Conservation (phyloP, 2,888 invertebrate genomes). For the Auanema sp. region DNA sequence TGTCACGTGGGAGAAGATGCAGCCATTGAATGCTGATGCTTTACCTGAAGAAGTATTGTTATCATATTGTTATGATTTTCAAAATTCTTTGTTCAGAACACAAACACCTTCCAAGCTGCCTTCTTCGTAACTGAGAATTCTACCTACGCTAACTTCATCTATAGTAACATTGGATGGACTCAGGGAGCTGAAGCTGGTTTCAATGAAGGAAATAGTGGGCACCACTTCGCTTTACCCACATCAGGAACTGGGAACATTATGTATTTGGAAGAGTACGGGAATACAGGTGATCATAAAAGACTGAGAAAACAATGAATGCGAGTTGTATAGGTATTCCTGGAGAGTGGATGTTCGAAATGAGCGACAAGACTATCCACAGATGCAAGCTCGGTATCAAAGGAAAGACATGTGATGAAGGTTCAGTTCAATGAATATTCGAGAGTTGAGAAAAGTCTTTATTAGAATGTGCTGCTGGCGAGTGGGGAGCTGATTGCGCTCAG, state of each 20-base stretch:
- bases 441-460: slow-evolving; percentile 15
- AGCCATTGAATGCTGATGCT: slow-evolving; percentile 53
- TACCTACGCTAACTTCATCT: slow-evolving; percentile 63
- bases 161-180: slow-evolving; percentile 64
- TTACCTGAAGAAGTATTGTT: slow-evolving; percentile 49
- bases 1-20: slow-evolving; percentile 64
- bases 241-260: slow-evolving; percentile 63
- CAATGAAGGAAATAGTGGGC: slow-evolving; percentile 54
- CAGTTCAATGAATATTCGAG: neutral
- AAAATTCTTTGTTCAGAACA: slow-evolving; percentile 44
- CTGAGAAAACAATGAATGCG: neutral
- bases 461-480: slow-evolving; percentile 60
- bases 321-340: slow-evolving; percentile 51
- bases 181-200: slow-evolving; percentile 64
- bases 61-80: neutral
- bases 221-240: slow-evolving; percentile 56
- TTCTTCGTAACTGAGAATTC: slow-evolving; percentile 61
- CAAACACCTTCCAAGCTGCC: slow-evolving; percentile 64
- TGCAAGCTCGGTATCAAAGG: slow-evolving; percentile 64
- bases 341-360: slow-evolving; percentile 64
- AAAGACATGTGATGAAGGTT: slow-evolving; percentile 63
- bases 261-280: slow-evolving; percentile 63
- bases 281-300: slow-evolving; percentile 48
- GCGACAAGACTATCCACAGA: slow-evolving; percentile 47
- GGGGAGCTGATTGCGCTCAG: slow-evolving; percentile 61